Conservation (phyloP, 2,888 invertebrate species). For the Cotesia congregata region DNA sequence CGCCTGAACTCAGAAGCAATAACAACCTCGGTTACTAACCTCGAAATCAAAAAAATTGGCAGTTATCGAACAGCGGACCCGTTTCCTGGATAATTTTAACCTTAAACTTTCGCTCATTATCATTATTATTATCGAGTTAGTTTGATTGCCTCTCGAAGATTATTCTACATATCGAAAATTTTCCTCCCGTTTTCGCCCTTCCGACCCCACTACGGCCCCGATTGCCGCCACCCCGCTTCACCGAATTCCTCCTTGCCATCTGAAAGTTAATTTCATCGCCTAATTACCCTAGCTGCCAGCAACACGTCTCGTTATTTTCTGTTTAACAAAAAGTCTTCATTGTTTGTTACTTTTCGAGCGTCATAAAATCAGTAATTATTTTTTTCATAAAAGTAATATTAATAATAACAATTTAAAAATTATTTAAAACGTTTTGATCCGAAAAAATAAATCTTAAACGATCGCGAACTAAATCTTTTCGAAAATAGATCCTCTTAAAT, state of each 20-base stretch:
- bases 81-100: background rate
- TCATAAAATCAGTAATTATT: no score
- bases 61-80: background rate
- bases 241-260: constrained; percentile 33
- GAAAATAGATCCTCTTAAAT: background rate
- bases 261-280: constrained; percentile 48
- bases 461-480: background rate
- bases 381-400: no score
- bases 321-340: no score
- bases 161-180: constrained; percentile 19
- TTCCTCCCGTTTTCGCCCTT: background rate
- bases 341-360: no score
- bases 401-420: background rate
- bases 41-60: background rate
- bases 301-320: constrained; percentile 21
- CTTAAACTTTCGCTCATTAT: background rate
- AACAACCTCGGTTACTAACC: constrained; percentile 7
- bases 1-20: background rate
- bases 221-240: background rate
- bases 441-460: background rate
- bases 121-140: constrained; percentile 3
- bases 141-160: constrained; percentile 5
- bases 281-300: constrained; percentile 43
- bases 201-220: background rate
- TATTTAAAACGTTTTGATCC: no score